Evolutionary conservation across 2,797 vertebrate species (phyloP), one percentile per base, ranked within the genome.

Genomic region (Margarornis squamiger): DNA sequence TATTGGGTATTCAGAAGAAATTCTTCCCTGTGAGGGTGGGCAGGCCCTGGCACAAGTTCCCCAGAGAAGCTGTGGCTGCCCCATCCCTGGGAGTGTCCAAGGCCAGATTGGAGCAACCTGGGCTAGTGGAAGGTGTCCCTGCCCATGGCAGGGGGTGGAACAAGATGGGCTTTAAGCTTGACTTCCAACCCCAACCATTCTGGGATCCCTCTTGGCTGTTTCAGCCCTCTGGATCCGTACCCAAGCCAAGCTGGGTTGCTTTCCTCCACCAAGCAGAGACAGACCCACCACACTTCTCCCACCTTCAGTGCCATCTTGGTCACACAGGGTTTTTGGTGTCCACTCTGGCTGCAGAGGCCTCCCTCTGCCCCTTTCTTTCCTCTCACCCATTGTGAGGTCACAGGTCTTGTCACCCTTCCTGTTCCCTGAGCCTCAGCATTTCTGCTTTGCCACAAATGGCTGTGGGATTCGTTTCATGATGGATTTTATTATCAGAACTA

Each of bases 51-150:
- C 72, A 30, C 45, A 52, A 43, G 39, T 6, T 71, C 9, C 9
- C 32, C 63, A 70, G 43, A 76, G 72, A 0, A 83, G 57, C 38
- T 70, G 57, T 5, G 65, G 38, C n/a, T 65, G 58, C 38, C 21
- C 65, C 79, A 52, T 41, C 39, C 45, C 52, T 84, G 66, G 26
- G 0, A 65, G 30, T 46, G 88, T 0, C 26, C 58, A 20, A 27
- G n/a, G 51, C 24, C 51, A 58, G 51, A 34, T 0, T 46, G 73
- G 80, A 77, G 45, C 30, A 19, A 0, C 12, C 38, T 72, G 72
- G 51, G 17, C 12, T 0, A 17, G 1, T 0, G 45, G n/a, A 0
- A 84, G 12, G 14, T 52, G 58, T 39, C 57, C 29, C 58, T 77
- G 58, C 6, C 49, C n/a, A 7, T 41, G 21, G 23, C 8, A 58